Percentiles rank a stretch among this genome's conserved stretches.
These are phyloP conservation scores for Gryon sp. DNA, from an alignment of 1,140 invertebrate genomes.

Conservation along the genomic window DNA sequence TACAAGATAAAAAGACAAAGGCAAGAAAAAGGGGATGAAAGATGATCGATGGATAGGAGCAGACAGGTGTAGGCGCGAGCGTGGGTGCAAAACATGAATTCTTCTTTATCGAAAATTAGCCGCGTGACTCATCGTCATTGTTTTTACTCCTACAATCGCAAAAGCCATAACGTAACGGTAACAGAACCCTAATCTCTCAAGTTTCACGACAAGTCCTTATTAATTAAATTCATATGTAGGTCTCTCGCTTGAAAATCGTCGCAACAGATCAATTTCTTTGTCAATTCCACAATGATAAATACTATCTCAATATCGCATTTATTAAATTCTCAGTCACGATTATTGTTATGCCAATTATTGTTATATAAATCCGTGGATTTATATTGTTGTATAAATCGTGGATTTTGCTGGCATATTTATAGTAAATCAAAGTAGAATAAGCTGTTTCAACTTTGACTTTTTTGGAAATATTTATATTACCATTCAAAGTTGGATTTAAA, in stretches of 20 bases:
- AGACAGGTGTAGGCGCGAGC: conserved; percentile 48
- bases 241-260: background rate
- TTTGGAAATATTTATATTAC: no score
- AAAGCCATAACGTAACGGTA: conserved; percentile 15
- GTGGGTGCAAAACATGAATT: conserved; percentile 35
- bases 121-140: conserved; percentile 44
- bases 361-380: conserved; percentile 9
- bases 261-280: conserved; percentile 45
- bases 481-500: no score
- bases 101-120: conserved; percentile 34
- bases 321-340: conserved; percentile 20
- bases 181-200: conserved; percentile 33
- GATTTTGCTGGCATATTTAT: background rate
- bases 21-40: conserved; percentile 1
- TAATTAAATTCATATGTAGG: conserved; percentile 40
- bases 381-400: no score
- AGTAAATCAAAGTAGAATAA: no score
- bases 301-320: conserved; percentile 16
- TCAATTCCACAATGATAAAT: conserved; percentile 31
- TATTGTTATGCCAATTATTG: conserved; percentile 11
- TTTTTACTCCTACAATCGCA: conserved; percentile 29
- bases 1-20: background rate
- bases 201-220: conserved; percentile 48
- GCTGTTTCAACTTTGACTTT: no score
- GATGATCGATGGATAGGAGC: conserved; percentile 28